Evolutionary conservation across 2,113 vertebrate genomes (phyloP), one percentile per base, ranked within the genome.

Genomic region (Caloenas nicobarica): DNA sequence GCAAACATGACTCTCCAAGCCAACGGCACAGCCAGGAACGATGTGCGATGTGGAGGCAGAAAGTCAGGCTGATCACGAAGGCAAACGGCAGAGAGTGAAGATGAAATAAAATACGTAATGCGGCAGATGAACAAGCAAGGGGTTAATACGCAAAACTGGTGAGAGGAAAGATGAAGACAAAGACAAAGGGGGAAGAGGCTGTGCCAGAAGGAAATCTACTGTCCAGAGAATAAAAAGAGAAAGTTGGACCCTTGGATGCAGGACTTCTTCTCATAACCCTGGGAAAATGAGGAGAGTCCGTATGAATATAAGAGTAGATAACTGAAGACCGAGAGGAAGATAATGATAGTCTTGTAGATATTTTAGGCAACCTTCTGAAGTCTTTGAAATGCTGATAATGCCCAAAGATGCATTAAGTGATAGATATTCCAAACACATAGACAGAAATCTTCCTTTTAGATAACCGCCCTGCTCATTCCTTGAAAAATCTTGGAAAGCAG

Each of bases 21-120:
- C 1, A 31, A 25, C 0, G 8, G 40, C 22, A 28, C 0, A 3
- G 57, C 57, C 18, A 33, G 21, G 29, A 38, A 69, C 42, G 61
- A 57, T 50, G 48, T 50, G 48, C 18, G 33, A 78, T 33, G 33
- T 0, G 0, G 66, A 40, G 50, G 38, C n/a, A 60, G 72, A 73
- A 31, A 34, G 11, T 42, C 36, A 23, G 29, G 25, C 57, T 42
- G 57, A 34, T 53, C 18, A 3, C 3, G 34, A 50, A 29, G 40
- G 23, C 60, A 53, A 64, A 38, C 10, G 31, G 22, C 34, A 25
- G 56, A n/a, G 36, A 28, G 60, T 29, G 40, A 40, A 38, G 29
- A 61, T 14, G 29, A 64, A 64, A 78, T 51, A 25, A 40, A 19
- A 60, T 7, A 15, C 2, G 0, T 18, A 31, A 44, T 21, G 19